Evolutionary conservation across 2,888 invertebrate genomes (phyloP).

Genomic region (Thyatira batis): DNA sequence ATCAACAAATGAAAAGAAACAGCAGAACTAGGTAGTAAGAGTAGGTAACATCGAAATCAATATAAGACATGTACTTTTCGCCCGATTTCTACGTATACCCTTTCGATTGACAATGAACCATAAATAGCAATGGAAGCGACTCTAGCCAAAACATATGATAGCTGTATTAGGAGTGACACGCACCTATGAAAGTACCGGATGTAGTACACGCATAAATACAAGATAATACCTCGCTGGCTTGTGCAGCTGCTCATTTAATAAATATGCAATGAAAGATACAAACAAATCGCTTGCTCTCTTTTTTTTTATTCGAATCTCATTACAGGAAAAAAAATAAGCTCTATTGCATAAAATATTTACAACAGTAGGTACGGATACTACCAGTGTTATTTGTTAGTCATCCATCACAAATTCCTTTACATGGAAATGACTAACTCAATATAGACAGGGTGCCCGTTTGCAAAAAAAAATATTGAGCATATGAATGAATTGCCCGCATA

Average conservation of each 20-base stretch:
- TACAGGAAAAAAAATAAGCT: background rate
- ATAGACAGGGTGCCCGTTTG: background rate
- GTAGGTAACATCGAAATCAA: no score
- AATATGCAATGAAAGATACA: constrained; percentile 19
- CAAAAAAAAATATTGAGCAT: background rate
- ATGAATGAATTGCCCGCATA: background rate
- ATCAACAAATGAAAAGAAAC: no score
- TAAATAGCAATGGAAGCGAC: constrained; percentile 3
- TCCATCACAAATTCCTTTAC: background rate
- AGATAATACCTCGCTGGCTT: constrained; percentile 26
- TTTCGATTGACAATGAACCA: background rate
- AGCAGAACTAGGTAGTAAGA: background rate
- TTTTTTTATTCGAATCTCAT: background rate
- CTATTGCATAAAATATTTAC: no score
- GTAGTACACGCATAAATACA: constrained; percentile 39
- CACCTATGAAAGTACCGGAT: constrained; percentile 53
- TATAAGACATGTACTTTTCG: no score
- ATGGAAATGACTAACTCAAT: background rate
- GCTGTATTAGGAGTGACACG: constrained; percentile 31
- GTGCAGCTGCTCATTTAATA: constrained; percentile 13
- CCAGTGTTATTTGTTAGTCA: no score
- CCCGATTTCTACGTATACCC: background rate
- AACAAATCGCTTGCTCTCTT: constrained; percentile 2
- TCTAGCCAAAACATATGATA: constrained; percentile 18
- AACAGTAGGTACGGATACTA: no score